These are phyloP conservation scores for Ophioninae sp. DNA, from an alignment of 2,888 invertebrate species.

Conservation along the genomic window DNA sequence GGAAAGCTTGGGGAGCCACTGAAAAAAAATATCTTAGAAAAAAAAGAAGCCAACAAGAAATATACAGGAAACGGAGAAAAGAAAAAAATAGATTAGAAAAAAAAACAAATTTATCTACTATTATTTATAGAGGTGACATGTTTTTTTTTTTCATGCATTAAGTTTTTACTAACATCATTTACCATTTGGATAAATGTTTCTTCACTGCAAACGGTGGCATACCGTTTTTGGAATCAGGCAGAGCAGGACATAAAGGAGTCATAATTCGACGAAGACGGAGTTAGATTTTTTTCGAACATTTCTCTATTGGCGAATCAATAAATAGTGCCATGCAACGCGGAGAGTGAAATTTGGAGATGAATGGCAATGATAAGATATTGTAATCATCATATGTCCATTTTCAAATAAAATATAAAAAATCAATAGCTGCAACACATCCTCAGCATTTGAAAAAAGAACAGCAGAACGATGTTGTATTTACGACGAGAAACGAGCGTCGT, in stretches of 20 bases:
- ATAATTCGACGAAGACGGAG: not conserved
- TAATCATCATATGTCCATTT: not conserved
- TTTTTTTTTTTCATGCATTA: not conserved
- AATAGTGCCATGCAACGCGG: not conserved
- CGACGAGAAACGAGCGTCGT: not conserved
- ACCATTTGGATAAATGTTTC: not conserved
- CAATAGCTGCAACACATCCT: not conserved
- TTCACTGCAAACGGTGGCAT: not conserved
- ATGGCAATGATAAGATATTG: not conserved
- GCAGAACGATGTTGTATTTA: not conserved
- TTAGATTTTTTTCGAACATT: not conserved
- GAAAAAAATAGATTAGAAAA: not conserved
- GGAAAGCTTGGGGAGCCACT: not conserved
- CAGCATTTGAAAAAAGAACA: not conserved
- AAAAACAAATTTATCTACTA: not conserved
- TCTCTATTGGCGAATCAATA: not conserved
- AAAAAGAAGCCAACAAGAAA: not conserved
- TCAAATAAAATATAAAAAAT: not conserved
- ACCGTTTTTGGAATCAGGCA: not conserved
- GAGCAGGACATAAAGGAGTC: not conserved
- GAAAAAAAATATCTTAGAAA: not conserved
- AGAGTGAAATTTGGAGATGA: not conserved
- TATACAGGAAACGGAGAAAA: not conserved
- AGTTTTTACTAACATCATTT: not conserved
- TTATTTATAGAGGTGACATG: not conserved